phyloP scores from a whole-genome alignment of 2,888 invertebrate species.

The Phyllotreta cruciferae region DNA sequence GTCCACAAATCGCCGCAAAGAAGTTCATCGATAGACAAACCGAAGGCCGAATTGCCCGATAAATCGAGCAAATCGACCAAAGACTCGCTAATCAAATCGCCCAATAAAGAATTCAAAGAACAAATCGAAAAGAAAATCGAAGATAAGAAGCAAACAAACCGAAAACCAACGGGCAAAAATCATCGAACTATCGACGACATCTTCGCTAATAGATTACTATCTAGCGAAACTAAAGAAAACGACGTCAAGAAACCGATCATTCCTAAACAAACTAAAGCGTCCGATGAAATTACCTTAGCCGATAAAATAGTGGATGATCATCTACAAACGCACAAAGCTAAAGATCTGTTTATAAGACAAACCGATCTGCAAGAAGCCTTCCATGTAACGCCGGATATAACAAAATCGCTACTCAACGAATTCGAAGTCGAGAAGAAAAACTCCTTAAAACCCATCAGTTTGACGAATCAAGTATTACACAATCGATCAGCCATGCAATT shows the following conservation, averaged over 20 bases:
- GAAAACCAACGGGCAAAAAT: slow-evolving; percentile 39
- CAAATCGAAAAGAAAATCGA: slow-evolving; percentile 42
- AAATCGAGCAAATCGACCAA: slow-evolving; percentile 34
- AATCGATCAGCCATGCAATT: slow-evolving; percentile 69
- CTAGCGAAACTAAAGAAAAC: slow-evolving; percentile 48
- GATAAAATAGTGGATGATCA: slow-evolving; percentile 56
- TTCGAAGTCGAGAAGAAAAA: slow-evolving; percentile 45
- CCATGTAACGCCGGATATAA: slow-evolving; percentile 34
- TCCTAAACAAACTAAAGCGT: slow-evolving; percentile 38
- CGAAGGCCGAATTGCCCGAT: slow-evolving; percentile 17
- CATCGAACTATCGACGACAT: slow-evolving; percentile 48
- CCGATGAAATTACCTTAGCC: slow-evolving; percentile 48
- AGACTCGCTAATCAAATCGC: slow-evolving; percentile 41
- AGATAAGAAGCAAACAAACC: slow-evolving; percentile 30
- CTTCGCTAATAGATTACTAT: slow-evolving; percentile 45
- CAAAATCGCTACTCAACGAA: slow-evolving; percentile 40
- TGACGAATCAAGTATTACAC: slow-evolving; percentile 54
- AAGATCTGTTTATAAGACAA: slow-evolving; percentile 40
- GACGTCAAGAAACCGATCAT: slow-evolving; percentile 40
- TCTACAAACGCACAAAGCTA: slow-evolving; percentile 44
- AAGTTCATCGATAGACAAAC: background rate
- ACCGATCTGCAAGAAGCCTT: slow-evolving; percentile 34
- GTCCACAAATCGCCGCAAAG: background rate
- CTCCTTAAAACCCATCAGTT: slow-evolving; percentile 39
- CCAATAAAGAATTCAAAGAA: slow-evolving; percentile 47